Evolutionary conservation across 2,888 invertebrate species (phyloP).

Genomic region (Syrista parreyssii): DNA sequence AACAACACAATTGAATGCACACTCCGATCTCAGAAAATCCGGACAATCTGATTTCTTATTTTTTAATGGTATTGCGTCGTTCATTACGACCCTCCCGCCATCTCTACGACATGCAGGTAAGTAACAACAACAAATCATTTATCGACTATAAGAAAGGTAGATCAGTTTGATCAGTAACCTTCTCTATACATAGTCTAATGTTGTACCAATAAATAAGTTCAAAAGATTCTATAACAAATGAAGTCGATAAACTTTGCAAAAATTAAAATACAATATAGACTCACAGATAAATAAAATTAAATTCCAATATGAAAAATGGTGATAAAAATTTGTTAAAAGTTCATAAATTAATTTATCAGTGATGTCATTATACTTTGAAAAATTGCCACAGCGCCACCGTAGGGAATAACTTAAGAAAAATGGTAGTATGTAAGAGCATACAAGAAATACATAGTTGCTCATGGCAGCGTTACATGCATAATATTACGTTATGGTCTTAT

Average conservation of each 20-base stretch:
- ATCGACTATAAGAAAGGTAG: neutral
- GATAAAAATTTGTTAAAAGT: neutral
- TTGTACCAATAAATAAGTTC: neutral
- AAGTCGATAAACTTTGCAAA: neutral
- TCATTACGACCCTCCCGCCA: neutral
- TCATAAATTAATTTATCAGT: neutral
- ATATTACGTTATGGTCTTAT: neutral
- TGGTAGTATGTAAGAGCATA: neutral
- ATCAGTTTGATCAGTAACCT: neutral
- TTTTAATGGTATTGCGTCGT: neutral
- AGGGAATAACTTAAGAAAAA: neutral
- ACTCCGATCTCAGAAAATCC: neutral
- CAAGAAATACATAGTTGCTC: neutral
- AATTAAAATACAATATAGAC: neutral
- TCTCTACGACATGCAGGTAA: neutral
- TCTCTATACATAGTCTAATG: neutral
- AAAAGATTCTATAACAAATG: neutral
- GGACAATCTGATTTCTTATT: neutral
- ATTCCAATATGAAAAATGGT: neutral
- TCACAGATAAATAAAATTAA: neutral
- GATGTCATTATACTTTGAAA: neutral
- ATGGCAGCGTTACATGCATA: neutral
- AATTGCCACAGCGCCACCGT: neutral
- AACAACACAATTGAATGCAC: neutral
- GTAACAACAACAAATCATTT: neutral